Evolutionary conservation across 2,797 vertebrate genomes (phyloP).

Genomic region (Tadarida brasiliensis): DNA sequence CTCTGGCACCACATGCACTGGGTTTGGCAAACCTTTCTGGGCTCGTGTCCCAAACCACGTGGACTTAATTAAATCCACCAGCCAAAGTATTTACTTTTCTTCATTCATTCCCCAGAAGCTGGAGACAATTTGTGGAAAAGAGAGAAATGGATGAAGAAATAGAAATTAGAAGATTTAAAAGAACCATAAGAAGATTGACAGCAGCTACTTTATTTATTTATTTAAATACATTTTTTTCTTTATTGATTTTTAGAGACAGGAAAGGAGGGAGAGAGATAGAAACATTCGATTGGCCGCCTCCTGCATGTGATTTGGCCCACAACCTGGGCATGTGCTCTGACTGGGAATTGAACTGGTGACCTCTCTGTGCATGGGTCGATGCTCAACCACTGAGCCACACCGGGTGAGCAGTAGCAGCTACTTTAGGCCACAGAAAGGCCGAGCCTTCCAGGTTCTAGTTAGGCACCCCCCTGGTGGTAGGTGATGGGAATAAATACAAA

Average conservation of each 20-base stretch:
- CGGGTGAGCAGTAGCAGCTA: neutral
- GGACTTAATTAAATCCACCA: slow-evolving; percentile 4
- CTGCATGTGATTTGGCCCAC: too few species aligned
- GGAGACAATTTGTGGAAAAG: neutral
- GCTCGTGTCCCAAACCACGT: neutral
- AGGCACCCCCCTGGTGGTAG: neutral
- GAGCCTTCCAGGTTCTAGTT: neutral
- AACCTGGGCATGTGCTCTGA: too few species aligned
- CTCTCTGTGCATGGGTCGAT: too few species aligned
- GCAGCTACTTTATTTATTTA: neutral
- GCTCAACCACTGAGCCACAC: too few species aligned
- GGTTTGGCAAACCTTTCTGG: neutral
- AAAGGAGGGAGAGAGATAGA: too few species aligned
- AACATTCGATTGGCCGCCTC: too few species aligned
- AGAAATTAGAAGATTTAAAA: slow-evolving; percentile 19
- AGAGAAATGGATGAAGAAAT: neutral
- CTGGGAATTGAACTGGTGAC: too few species aligned
- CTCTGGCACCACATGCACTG: neutral
- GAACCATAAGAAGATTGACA: neutral
- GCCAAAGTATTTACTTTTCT: neutral
- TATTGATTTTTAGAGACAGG: too few species aligned
- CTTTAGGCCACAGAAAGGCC: too few species aligned
- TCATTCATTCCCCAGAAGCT: neutral
- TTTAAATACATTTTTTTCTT: too few species aligned
- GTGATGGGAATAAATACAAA: neutral